These are phyloP conservation scores for Plutella xylostella DNA, from an alignment of 2,888 invertebrate genomes.

Conservation along the genomic window DNA sequence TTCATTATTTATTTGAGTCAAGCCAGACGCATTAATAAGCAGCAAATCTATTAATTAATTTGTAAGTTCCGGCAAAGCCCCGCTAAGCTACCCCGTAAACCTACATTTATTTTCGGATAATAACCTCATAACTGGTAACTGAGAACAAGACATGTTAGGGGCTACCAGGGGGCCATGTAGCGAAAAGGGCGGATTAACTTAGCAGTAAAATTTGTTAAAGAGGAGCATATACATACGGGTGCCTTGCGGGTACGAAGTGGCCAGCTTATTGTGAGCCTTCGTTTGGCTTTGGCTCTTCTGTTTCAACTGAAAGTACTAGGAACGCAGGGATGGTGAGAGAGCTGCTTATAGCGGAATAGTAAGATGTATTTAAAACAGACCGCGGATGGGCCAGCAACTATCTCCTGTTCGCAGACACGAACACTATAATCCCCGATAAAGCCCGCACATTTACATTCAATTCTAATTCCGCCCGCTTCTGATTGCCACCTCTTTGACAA, in stretches of 20 bases:
- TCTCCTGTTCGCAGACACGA: constrained; percentile 62
- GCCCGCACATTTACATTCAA: constrained; percentile 73
- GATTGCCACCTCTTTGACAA: constrained; percentile 60
- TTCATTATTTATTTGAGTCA: constrained; percentile 3
- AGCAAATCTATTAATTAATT: constrained; percentile 46
- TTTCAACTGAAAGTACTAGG: no score
- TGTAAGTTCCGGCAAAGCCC: constrained; percentile 29
- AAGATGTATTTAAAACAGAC: constrained; percentile 32
- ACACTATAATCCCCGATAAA: constrained; percentile 72
- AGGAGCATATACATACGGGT: constrained; percentile 45
- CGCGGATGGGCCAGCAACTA: constrained; percentile 55
- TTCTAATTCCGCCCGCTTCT: constrained; percentile 61
- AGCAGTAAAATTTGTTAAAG: constrained; percentile 66
- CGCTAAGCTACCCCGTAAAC: constrained; percentile 43
- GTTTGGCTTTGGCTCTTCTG: no score
- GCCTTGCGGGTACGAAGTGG: constrained; percentile 35
- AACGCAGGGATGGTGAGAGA: no score
- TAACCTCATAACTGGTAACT: constrained; percentile 50
- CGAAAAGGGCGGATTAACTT: constrained; percentile 59
- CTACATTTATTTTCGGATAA: constrained; percentile 62
- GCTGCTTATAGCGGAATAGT: no score
- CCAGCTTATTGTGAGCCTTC: constrained; percentile 34
- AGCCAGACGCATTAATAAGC: constrained; percentile 11
- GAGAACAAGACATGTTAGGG: constrained; percentile 53
- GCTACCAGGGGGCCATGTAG: constrained; percentile 28